A percentile compares a stretch with the other conserved stretches of the same genome.
Conservation (phyloP, 2,797 vertebrate genomes). For the Australoheros facetus region DNA sequence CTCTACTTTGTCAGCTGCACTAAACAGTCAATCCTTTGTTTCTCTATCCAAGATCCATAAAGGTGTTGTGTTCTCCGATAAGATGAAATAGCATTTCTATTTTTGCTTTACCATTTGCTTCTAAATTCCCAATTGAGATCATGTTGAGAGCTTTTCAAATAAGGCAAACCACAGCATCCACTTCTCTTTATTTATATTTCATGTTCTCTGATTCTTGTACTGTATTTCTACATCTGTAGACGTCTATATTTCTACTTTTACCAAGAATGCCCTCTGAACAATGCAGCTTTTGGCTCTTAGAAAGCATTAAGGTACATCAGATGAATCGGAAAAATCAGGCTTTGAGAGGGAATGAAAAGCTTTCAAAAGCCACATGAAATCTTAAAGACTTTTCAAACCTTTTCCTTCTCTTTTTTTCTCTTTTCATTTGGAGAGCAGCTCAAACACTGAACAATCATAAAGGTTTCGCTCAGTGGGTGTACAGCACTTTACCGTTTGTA, state of each 20-base stretch:
- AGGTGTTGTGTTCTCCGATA: constrained; percentile 13
- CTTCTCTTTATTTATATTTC: constrained; percentile 76
- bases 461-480: constrained; percentile 7
- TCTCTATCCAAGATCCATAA: constrained; percentile 1
- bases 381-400: constrained; percentile 68
- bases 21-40: neutral
- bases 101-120: constrained; percentile 54
- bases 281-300: constrained; percentile 68
- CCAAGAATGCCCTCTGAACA: constrained; percentile 57
- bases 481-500: constrained; percentile 19
- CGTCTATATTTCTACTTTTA: constrained; percentile 67
- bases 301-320: constrained; percentile 67
- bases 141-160: constrained; percentile 70
- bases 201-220: constrained; percentile 68
- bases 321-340: constrained; percentile 64
- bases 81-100: constrained; percentile 62
- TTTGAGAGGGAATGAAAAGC: constrained; percentile 59
- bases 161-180: constrained; percentile 59
- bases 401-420: constrained; percentile 2
- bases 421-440: constrained; percentile 23
- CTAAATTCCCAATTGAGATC: constrained; percentile 72
- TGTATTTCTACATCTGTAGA: constrained; percentile 75
- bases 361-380: constrained; percentile 76
- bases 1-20: neutral
- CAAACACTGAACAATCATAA: constrained; percentile 6